A percentile compares a stretch with the other conserved stretches of the same genome.
phyloP scores from a whole-genome alignment of 1,140 invertebrate species.

The Eumaeus atala region DNA sequence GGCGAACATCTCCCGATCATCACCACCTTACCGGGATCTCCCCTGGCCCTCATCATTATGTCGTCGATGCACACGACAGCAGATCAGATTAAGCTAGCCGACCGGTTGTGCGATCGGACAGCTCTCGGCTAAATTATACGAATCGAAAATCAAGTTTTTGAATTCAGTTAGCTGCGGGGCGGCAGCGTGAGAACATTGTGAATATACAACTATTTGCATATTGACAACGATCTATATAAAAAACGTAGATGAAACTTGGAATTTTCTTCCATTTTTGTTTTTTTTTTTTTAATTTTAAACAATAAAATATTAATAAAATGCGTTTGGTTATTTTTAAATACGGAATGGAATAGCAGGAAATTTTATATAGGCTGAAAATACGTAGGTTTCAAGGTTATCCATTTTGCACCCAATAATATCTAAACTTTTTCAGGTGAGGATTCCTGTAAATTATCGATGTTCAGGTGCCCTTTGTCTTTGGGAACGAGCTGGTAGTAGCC shows the following conservation, averaged over 20 bases:
- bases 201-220: conserved; percentile 8
- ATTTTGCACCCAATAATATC: too few species aligned
- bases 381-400: too few species aligned
- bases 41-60: neutral
- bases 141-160: conserved; percentile 47
- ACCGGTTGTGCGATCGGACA: conserved; percentile 36
- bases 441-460: too few species aligned
- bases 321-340: too few species aligned
- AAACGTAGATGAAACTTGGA: neutral
- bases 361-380: too few species aligned
- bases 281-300: too few species aligned
- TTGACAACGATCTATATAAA: conserved; percentile 6
- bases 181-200: conserved; percentile 38
- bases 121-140: conserved; percentile 43
- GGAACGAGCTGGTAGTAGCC: too few species aligned
- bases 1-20: conserved; percentile 50
- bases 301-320: too few species aligned
- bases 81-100: conserved; percentile 35
- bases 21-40: conserved; percentile 30
- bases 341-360: too few species aligned
- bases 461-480: too few species aligned
- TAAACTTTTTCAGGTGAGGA: too few species aligned
- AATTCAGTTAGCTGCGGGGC: conserved; percentile 37
- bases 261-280: neutral
- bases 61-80: conserved; percentile 16